Conservation (phyloP, 1,140 invertebrate genomes). For the Bathynomus jamesi region DNA sequence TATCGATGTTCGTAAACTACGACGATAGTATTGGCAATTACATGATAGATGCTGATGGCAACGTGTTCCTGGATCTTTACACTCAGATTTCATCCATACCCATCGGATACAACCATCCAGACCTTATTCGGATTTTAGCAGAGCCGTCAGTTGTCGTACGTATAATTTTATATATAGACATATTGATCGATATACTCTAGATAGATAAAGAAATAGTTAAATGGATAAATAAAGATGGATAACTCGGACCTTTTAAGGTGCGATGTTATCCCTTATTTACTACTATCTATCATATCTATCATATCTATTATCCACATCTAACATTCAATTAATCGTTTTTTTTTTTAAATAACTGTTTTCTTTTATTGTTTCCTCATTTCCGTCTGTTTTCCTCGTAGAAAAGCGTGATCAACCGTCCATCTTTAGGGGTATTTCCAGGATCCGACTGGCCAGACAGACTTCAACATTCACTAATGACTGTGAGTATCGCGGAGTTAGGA, state of each 20-base stretch:
- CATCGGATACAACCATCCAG: constrained; percentile 61
- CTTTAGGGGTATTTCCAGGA: constrained; percentile 82
- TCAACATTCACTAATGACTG: constrained; percentile 59
- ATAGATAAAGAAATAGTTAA: too few relatives aligned
- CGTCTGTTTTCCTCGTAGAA: constrained; percentile 52
- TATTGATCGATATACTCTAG: too few relatives aligned
- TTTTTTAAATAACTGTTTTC: background rate
- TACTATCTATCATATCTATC: too few relatives aligned
- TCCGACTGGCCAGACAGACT: constrained; percentile 72
- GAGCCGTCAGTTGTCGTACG: background rate
- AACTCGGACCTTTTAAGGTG: too few relatives aligned
- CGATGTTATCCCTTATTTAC: too few relatives aligned
- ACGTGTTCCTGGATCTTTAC: constrained; percentile 79
- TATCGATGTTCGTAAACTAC: constrained; percentile 91
- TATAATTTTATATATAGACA: too few relatives aligned
- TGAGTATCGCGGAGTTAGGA: too few relatives aligned
- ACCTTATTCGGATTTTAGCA: background rate
- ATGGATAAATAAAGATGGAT: too few relatives aligned
- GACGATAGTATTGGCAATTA: constrained; percentile 90
- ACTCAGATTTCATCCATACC: constrained; percentile 96
- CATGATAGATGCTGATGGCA: constrained; percentile 87
- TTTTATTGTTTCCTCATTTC: background rate
- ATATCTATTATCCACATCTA: too few relatives aligned
- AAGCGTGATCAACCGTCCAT: constrained; percentile 82
- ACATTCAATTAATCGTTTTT: too few relatives aligned